A percentile compares a stretch with the other conserved stretches of the same genome.
Conservation (phyloP, 2,113 vertebrate species). For the Carollia perspicillata region DNA sequence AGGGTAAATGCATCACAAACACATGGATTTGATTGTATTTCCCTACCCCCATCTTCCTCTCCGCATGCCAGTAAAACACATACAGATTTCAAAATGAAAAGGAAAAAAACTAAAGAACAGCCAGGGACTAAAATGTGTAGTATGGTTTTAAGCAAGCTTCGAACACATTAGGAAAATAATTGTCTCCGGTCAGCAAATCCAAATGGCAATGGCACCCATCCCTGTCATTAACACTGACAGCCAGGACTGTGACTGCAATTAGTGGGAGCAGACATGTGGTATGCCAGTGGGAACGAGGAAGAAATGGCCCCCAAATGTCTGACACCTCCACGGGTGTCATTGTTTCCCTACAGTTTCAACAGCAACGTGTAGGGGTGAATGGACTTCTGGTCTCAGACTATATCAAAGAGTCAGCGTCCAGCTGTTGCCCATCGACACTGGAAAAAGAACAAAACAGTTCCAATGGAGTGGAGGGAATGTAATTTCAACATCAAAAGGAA, state of each 20-base stretch:
- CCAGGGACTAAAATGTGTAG: background rate
- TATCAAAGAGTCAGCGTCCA: slow-evolving; percentile 44
- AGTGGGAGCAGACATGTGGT: background rate
- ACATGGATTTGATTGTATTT: slow-evolving; percentile 57
- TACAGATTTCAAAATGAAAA: slow-evolving; percentile 54
- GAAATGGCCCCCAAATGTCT: slow-evolving; percentile 42
- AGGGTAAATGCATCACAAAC: background rate
- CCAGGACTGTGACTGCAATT: background rate
- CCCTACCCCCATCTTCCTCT: slow-evolving; percentile 26
- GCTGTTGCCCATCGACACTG: slow-evolving; percentile 14
- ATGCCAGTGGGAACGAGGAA: background rate
- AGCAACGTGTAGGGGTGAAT: background rate
- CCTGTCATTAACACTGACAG: slow-evolving; percentile 18
- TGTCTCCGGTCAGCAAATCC: slow-evolving; percentile 27
- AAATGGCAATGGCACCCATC: slow-evolving; percentile 25
- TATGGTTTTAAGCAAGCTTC: slow-evolving; percentile 13
- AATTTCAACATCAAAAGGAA: slow-evolving; percentile 43
- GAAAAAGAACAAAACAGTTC: slow-evolving; percentile 15
- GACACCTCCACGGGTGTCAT: background rate
- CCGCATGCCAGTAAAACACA: slow-evolving; percentile 42
- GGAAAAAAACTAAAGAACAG: background rate
- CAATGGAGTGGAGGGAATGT: background rate
- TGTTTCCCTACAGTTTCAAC: background rate
- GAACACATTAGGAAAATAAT: slow-evolving; percentile 9
- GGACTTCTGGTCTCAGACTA: background rate